Percentiles rank a stretch among this genome's conserved stretches.
Conservation (phyloP, 2,797 vertebrate species). For the Peromyscus nudipes region DNA sequence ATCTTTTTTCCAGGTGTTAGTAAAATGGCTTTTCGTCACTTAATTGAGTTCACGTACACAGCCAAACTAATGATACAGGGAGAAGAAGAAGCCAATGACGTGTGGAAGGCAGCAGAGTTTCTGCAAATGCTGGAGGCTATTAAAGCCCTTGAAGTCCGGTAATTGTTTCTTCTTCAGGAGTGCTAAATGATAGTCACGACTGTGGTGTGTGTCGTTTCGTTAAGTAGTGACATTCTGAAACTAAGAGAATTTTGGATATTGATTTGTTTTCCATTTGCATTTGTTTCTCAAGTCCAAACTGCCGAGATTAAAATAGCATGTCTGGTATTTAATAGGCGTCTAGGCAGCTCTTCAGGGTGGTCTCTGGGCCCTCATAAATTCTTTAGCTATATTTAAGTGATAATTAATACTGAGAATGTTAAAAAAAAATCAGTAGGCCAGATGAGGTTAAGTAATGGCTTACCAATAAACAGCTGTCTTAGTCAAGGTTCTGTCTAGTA, state of each 20-base stretch:
- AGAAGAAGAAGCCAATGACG: slow-evolving; percentile 95
- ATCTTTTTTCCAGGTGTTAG: slow-evolving; percentile 93
- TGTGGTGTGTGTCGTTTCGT: neutral
- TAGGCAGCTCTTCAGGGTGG: neutral
- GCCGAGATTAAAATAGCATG: slow-evolving; percentile 12
- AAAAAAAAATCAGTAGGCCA: slow-evolving; percentile 12
- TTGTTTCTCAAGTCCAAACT: slow-evolving; percentile 39
- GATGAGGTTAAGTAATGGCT: neutral
- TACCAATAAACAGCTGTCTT: neutral
- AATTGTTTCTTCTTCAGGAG: slow-evolving; percentile 45
- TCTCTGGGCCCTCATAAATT: neutral
- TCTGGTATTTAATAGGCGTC: slow-evolving; percentile 46
- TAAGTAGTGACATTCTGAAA: slow-evolving; percentile 45
- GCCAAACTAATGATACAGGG: slow-evolving; percentile 95
- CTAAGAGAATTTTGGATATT: slow-evolving; percentile 22
- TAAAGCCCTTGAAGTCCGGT: slow-evolving; percentile 96
- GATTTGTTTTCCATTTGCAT: slow-evolving; percentile 28
- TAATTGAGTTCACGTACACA: slow-evolving; percentile 99
- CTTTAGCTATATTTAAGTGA: slow-evolving; percentile 3
- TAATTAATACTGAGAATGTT: neutral
- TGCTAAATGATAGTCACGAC: slow-evolving; percentile 22
- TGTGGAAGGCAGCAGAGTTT: slow-evolving; percentile 99
- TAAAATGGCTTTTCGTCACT: slow-evolving; percentile 96
- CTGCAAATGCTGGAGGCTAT: slow-evolving; percentile 99
- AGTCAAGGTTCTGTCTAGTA: neutral